Percentiles rank a stretch among this genome's conserved stretches.
Conservation (phyloP, 92 coral and sea anemone species). For the Porites cylindrica region DNA sequence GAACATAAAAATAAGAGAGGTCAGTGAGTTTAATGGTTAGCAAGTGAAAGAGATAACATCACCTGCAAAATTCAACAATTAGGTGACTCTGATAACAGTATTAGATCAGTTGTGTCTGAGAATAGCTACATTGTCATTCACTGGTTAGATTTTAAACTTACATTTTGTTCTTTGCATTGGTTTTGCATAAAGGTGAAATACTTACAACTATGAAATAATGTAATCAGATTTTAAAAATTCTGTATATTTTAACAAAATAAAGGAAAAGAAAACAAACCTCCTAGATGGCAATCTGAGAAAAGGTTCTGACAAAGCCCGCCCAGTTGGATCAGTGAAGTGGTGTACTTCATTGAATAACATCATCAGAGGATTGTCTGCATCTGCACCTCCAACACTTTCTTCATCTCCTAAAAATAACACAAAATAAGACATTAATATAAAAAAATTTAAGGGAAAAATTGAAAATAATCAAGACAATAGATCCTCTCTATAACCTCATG, state of each 20-base stretch:
- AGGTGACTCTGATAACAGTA: too few species aligned
- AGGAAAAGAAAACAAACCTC: constrained; percentile 62
- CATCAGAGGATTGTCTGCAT: constrained; percentile 88
- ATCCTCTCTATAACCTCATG: too few species aligned
- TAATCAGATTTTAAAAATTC: neutral
- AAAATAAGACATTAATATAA: neutral
- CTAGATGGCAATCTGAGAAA: constrained; percentile 96
- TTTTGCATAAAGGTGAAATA: too few species aligned
- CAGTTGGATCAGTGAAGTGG: constrained; percentile 86
- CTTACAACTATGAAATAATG: too few species aligned
- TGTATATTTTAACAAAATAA: too few species aligned
- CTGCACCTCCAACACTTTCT: constrained; percentile 78
- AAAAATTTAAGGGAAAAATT: neutral
- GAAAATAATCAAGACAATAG: neutral
- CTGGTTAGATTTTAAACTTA: too few species aligned
- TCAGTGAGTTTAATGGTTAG: neutral
- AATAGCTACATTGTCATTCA: too few species aligned
- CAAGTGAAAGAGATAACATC: neutral
- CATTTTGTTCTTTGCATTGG: too few species aligned
- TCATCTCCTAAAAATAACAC: constrained; percentile 51
- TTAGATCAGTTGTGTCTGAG: too few species aligned
- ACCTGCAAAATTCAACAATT: neutral
- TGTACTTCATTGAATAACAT: constrained; percentile 88
- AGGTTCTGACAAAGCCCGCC: constrained; percentile 90
- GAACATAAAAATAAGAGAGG: too few species aligned